Percentiles rank a stretch among this genome's conserved stretches.
phyloP scores from a whole-genome alignment of 2,888 invertebrate species.

The Ecliptopera silaceata region DNA sequence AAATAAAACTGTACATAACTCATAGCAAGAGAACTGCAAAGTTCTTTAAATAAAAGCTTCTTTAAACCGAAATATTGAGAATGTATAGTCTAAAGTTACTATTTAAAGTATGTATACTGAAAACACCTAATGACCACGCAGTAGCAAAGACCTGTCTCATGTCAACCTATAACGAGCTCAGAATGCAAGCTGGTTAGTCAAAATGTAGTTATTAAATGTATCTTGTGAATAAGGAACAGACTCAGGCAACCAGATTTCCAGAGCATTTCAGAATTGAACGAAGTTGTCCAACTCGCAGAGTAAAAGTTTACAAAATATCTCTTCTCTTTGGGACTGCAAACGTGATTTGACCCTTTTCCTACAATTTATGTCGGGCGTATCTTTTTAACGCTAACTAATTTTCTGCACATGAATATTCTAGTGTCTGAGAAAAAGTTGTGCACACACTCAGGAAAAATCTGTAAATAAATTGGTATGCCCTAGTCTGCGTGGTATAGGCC shows the following conservation, averaged over 20 bases:
- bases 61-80: too few relatives aligned
- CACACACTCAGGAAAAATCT: conserved; percentile 6
- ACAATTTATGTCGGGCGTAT: conserved; percentile 11
- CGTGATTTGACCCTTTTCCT: conserved; percentile 7
- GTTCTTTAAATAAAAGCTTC: too few relatives aligned
- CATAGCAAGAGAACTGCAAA: too few relatives aligned
- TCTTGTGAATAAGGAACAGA: conserved; percentile 24
- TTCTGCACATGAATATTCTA: conserved; percentile 22
- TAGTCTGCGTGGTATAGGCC: conserved; percentile 12
- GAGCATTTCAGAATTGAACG: conserved; percentile 11
- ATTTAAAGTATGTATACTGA: background rate
- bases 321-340: conserved; percentile 2
- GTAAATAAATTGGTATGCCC: conserved; percentile 21
- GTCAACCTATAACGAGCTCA: conserved; percentile 52
- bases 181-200: conserved; percentile 46
- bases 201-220: conserved; percentile 23
- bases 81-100: too few relatives aligned
- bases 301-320: conserved; percentile 5
- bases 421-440: conserved; percentile 12
- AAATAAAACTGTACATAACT: too few relatives aligned
- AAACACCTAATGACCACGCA: background rate
- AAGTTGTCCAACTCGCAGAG: conserved; percentile 14
- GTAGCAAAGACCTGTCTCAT: conserved; percentile 44
- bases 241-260: conserved; percentile 12
- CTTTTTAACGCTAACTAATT: conserved; percentile 11